Conservation (phyloP, 2,113 vertebrate species). For the Sterna hirundo region DNA sequence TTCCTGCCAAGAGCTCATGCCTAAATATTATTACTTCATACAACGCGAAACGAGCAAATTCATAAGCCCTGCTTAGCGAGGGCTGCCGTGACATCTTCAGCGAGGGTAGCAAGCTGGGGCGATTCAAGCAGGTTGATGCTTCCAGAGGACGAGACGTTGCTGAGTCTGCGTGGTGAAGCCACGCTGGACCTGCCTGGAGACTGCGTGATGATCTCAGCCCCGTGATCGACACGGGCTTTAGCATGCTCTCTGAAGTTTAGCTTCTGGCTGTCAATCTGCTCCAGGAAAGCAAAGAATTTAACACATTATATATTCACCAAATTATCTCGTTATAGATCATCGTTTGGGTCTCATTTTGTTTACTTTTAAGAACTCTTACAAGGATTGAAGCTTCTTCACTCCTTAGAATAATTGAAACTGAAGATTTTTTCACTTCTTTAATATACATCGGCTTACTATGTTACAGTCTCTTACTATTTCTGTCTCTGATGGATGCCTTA, state of each 20-base stretch:
- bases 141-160: slow-evolving; percentile 95
- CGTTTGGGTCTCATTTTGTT: background rate
- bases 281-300: slow-evolving; percentile 21
- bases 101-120: slow-evolving; percentile 92
- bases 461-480: background rate
- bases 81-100: slow-evolving; percentile 96
- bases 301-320: background rate
- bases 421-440: background rate
- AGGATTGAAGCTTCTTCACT: background rate
- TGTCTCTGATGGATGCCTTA: background rate
- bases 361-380: background rate
- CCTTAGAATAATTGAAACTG: background rate
- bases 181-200: slow-evolving; percentile 87
- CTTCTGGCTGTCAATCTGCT: slow-evolving; percentile 96
- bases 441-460: background rate
- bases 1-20: slow-evolving; percentile 82
- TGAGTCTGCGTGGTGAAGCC: slow-evolving; percentile 87
- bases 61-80: slow-evolving; percentile 99
- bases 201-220: slow-evolving; percentile 90
- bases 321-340: fast-evolving
- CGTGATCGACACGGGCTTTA: slow-evolving; percentile 92
- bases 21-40: slow-evolving; percentile 77
- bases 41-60: slow-evolving; percentile 73
- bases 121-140: slow-evolving; percentile 97
- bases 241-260: slow-evolving; percentile 89